phyloP scores from a whole-genome alignment of 2,113 vertebrate species.

The Lichenostomus cassidix region DNA sequence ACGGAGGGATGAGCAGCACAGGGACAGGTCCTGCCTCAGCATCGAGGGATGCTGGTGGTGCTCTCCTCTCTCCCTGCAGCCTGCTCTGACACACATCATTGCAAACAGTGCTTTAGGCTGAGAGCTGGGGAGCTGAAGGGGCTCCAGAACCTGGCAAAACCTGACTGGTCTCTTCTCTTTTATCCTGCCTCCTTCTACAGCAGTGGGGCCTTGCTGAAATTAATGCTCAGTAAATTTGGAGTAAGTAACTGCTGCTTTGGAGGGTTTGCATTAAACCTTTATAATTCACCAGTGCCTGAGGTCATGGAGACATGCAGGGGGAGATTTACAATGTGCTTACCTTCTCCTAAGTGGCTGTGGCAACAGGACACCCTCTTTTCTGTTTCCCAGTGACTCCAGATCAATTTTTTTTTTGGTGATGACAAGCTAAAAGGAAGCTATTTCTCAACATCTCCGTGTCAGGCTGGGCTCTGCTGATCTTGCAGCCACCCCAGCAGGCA shows the following conservation, averaged over 20 bases:
- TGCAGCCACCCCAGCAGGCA: neutral
- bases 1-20: rapidly evolving
- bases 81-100: rapidly evolving
- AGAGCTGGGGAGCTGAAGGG: neutral
- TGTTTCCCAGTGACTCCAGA: neutral
- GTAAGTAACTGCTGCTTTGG: conserved; percentile 11
- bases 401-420: neutral
- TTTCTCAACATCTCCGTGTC: neutral
- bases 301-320: neutral
- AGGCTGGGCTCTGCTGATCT: neutral
- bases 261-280: conserved; percentile 10
- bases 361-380: neutral
- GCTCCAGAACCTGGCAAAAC: neutral
- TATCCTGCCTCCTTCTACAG: neutral
- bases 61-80: neutral
- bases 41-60: neutral
- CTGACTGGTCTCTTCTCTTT: neutral
- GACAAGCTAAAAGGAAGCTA: neutral
- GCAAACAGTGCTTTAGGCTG: neutral
- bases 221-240: conserved; percentile 38
- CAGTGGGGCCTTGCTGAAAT: neutral
- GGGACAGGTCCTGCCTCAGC: neutral
- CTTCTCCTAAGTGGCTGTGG: conserved; percentile 36
- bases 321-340: neutral
- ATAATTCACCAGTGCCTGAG: conserved; percentile 22